Percentiles rank a stretch among this genome's conserved stretches.
phyloP scores from a whole-genome alignment of 2,888 invertebrate genomes.

The Chelonus formosanus region DNA sequence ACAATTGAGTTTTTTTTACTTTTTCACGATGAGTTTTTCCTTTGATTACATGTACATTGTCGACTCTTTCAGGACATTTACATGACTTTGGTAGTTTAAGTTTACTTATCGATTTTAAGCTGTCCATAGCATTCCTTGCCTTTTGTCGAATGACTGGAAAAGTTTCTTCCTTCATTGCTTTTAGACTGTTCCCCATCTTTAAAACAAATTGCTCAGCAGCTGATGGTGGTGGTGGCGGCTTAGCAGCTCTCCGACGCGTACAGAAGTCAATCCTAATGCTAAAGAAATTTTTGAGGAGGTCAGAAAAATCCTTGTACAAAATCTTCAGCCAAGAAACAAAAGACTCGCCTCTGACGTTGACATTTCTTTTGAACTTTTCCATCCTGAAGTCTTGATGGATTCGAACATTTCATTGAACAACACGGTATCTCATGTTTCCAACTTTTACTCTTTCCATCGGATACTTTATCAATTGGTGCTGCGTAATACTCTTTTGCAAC shows the following conservation, averaged over 20 bases:
- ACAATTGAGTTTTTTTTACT: constrained; percentile 30
- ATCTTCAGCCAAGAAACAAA: constrained; percentile 31
- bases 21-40: neutral
- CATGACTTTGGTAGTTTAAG: no score
- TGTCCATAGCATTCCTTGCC: constrained; percentile 9
- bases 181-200: no score
- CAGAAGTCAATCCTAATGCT: constrained; percentile 28
- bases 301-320: constrained; percentile 32
- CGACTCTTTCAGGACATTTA: neutral
- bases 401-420: constrained; percentile 16
- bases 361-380: constrained; percentile 36
- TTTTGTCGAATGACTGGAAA: neutral
- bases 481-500: neutral
- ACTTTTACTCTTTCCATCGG: no score
- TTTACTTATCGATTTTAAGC: neutral
- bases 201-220: no score
- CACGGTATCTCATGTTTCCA: no score
- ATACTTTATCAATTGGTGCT: neutral
- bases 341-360: constrained; percentile 40
- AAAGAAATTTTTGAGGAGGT: constrained; percentile 3
- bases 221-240: no score
- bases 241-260: neutral
- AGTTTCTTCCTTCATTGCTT: no score
- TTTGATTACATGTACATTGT: neutral
- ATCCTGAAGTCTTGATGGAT: neutral